phyloP scores from a whole-genome alignment of 2,113 vertebrate species.

The Ondatra zibethicus region DNA sequence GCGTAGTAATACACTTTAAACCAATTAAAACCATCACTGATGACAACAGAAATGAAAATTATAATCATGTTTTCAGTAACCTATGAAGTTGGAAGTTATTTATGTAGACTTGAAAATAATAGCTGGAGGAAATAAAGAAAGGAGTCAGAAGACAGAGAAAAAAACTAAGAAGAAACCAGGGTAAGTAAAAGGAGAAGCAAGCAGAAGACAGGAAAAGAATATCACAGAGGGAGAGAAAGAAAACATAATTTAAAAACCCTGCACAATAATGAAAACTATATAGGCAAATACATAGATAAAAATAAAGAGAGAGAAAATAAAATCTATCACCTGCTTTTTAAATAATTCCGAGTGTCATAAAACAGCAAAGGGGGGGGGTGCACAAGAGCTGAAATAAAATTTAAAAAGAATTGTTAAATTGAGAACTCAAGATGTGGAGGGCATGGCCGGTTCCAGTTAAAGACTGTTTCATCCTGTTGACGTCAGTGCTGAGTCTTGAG shows the following conservation, averaged over 20 bases:
- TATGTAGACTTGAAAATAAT: neutral
- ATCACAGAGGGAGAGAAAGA: neutral
- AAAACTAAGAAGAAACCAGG: neutral
- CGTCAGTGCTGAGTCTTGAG: no score
- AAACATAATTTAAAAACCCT: neutral
- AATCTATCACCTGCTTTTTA: neutral
- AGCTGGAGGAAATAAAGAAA: neutral
- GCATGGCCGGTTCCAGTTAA: neutral
- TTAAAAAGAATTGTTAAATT: neutral
- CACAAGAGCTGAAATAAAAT: neutral
- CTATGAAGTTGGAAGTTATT: neutral
- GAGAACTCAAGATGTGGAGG: neutral
- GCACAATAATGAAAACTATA: neutral
- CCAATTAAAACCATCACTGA: neutral
- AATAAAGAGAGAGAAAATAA: neutral
- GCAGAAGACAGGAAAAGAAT: neutral
- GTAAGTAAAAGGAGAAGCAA: neutral
- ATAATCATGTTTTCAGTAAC: neutral
- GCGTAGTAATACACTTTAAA: neutral
- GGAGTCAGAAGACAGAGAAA: neutral
- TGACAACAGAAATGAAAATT: neutral
- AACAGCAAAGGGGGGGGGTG: neutral
- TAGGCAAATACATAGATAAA: neutral
- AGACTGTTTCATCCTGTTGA: neutral
- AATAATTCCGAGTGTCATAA: neutral